Percentiles rank a stretch among this genome's conserved stretches.
Conservation (phyloP, 2,888 invertebrate genomes). For the Agonopterix subpropinquella region DNA sequence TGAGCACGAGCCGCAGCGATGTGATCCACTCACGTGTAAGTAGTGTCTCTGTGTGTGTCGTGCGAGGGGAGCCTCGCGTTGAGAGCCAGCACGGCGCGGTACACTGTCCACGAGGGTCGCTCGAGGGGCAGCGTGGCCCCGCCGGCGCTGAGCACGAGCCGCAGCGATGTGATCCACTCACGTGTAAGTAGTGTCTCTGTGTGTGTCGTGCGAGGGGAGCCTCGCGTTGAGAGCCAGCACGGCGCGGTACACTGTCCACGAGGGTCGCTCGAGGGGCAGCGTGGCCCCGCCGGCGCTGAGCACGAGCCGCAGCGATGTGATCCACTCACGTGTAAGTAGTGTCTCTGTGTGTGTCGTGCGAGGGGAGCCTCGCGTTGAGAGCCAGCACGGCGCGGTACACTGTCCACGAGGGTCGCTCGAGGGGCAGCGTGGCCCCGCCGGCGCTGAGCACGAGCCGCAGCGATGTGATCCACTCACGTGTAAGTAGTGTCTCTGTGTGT, state of each 20-base stretch:
- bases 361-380: constrained; percentile 74
- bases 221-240: constrained; percentile 85
- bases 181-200: constrained; percentile 97
- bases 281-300: constrained; percentile 48
- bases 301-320: constrained; percentile 84
- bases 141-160: constrained; percentile 67
- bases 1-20: constrained; percentile 81
- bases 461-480: no score
- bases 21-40: no score
- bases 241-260: constrained; percentile 96
- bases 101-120: constrained; percentile 93
- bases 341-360: constrained; percentile 91
- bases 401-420: constrained; percentile 91
- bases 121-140: constrained; percentile 79
- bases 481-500: constrained; percentile 95
- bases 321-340: no score
- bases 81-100: constrained; percentile 93
- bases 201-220: constrained; percentile 84
- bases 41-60: constrained; percentile 94
- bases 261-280: constrained; percentile 85
- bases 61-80: constrained; percentile 76
- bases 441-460: constrained; percentile 78
- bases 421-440: constrained; percentile 72
- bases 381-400: constrained; percentile 96
- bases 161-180: no score